phyloP scores from a whole-genome alignment of 2,113 vertebrate species.

The Thinocorus orbignyianus region DNA sequence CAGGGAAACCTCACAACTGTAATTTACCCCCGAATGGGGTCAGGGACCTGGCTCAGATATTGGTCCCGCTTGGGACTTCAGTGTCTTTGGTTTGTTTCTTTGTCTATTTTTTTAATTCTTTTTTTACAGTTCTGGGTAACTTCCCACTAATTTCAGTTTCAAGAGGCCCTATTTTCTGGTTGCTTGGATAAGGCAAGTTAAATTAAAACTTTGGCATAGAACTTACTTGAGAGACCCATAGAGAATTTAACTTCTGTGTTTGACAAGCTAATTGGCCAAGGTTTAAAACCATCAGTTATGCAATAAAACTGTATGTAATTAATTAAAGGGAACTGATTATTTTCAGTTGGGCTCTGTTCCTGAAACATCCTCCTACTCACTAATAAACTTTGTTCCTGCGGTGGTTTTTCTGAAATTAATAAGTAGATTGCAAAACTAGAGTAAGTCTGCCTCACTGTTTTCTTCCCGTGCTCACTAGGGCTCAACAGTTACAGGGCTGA shows the following conservation, averaged over 20 bases:
- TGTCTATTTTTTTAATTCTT: not conserved
- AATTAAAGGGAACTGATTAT: slow-evolving; percentile 74
- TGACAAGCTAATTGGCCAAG: slow-evolving; percentile 69
- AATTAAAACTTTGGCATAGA: slow-evolving; percentile 51
- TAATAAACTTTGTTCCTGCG: slow-evolving; percentile 56
- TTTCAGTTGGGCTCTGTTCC: slow-evolving; percentile 42
- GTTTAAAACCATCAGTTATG: slow-evolving; percentile 72
- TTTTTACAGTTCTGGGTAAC: not conserved
- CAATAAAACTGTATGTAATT: slow-evolving; percentile 73
- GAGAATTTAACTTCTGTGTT: slow-evolving; percentile 60
- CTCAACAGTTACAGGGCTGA: not conserved
- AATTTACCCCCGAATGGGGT: not conserved
- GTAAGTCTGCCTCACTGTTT: not conserved
- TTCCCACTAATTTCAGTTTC: not conserved
- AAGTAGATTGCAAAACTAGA: slow-evolving; percentile 39
- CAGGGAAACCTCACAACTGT: not conserved
- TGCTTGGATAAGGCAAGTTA: slow-evolving; percentile 1
- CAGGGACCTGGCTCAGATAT: not conserved
- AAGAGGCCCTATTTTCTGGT: slow-evolving; percentile 28
- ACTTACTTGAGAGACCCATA: slow-evolving; percentile 28
- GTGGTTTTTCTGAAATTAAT: slow-evolving; percentile 55
- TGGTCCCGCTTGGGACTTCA: not conserved
- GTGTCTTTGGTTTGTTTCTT: not conserved
- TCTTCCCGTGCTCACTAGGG: not conserved
- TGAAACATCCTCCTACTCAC: slow-evolving; percentile 62